Percentiles rank a stretch among this genome's conserved stretches.
These are phyloP conservation scores for Odontamblyopus rebecca DNA, from an alignment of 2,797 vertebrate species.

Conservation along the genomic window DNA sequence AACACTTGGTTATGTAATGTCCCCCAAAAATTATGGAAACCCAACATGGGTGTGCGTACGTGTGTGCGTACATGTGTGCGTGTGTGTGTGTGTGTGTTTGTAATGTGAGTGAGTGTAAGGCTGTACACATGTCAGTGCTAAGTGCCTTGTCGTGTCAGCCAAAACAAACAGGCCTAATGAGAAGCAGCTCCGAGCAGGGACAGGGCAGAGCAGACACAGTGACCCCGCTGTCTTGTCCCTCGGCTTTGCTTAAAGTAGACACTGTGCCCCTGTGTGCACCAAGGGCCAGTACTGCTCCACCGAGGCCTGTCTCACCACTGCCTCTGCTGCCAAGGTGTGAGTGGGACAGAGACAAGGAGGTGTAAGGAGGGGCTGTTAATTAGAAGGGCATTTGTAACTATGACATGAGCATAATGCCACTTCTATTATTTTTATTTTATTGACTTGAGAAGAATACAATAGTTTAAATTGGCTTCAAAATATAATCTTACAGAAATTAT, in stretches of 20 bases:
- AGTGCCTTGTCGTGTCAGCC: slow-evolving; percentile 75
- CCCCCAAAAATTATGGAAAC: too few relatives aligned
- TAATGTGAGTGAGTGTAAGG: slow-evolving; percentile 19
- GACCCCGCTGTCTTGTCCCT: slow-evolving; percentile 78
- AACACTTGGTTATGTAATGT: too few relatives aligned
- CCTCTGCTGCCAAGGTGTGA: slow-evolving; percentile 27
- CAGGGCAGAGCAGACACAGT: slow-evolving; percentile 69
- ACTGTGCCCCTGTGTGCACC: slow-evolving; percentile 67
- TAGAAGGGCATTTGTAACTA: slow-evolving; percentile 47
- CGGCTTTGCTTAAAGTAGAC: slow-evolving; percentile 70
- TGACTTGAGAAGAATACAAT: neutral
- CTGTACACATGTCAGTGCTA: slow-evolving; percentile 61
- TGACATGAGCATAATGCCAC: slow-evolving; percentile 30
- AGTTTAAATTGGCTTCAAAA: neutral
- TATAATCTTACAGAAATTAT: neutral
- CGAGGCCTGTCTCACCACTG: slow-evolving; percentile 41
- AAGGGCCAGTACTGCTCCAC: slow-evolving; percentile 37
- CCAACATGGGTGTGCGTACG: too few relatives aligned
- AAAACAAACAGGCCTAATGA: slow-evolving; percentile 83
- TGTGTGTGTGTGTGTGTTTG: neutral
- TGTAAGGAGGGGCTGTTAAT: slow-evolving; percentile 25
- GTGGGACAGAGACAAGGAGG: slow-evolving; percentile 29
- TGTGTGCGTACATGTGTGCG: too few relatives aligned
- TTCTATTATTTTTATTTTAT: neutral
- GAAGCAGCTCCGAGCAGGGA: slow-evolving; percentile 76